Evolutionary conservation across 2,888 invertebrate genomes (phyloP).

Genomic region (Cheilosia pagana): DNA sequence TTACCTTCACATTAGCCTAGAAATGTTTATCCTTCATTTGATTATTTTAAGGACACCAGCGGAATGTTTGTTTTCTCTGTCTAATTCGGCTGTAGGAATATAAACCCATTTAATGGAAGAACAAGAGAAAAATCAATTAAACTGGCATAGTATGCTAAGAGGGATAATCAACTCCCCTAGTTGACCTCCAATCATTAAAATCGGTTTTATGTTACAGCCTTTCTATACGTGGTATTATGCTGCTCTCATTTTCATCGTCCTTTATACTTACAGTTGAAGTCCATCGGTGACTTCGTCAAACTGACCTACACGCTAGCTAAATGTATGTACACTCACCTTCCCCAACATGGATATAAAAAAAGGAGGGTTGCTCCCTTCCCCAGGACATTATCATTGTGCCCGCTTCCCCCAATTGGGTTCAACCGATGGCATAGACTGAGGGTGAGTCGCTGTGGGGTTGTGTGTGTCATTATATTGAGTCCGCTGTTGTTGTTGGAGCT

Average conservation of each 20-base stretch:
- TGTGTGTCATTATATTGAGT: not conserved
- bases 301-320: constrained; percentile 9
- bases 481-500: not conserved
- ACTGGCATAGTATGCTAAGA: not conserved
- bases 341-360: constrained; percentile 5
- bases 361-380: not conserved
- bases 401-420: constrained; percentile 2
- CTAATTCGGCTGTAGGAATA: constrained; percentile 20
- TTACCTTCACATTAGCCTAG: constrained; percentile 51
- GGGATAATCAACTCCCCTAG: not conserved
- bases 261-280: not conserved
- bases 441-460: not conserved
- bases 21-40: constrained; percentile 25
- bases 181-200: constrained; percentile 24
- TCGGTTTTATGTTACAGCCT: constrained; percentile 14
- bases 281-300: not conserved
- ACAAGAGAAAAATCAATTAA: constrained; percentile 9
- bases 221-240: not conserved
- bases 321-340: not conserved
- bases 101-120: constrained; percentile 21
- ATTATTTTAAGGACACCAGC: constrained; percentile 29
- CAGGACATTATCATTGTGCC: not conserved
- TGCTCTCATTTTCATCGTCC: not conserved
- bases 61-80: constrained; percentile 1
- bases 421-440: constrained; percentile 1